Evolutionary conservation across 2,888 invertebrate genomes (phyloP), one percentile per base, ranked within the genome.

Genomic region (Nebria brevicollis): DNA sequence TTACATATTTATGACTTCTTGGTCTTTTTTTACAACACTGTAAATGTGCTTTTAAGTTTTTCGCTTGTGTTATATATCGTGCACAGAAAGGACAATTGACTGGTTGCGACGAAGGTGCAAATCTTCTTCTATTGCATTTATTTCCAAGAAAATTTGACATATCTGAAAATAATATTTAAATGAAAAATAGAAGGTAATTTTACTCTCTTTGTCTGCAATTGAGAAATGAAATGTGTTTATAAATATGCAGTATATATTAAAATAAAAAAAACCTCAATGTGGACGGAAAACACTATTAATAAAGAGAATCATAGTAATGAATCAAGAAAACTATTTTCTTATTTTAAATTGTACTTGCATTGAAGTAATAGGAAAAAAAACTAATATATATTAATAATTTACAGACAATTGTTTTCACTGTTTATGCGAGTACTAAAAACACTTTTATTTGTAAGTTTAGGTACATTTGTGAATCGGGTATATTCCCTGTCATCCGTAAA

Each of bases 31-130:
- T 76, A 43, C 81, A 81, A 77, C 66, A 73, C 66, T 64, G 76
- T 6, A 81, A 26, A 77, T 81, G 81, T 72, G 76, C 66, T 77
- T 81, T 81, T 26, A 81, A 54, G 72, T 81, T 81, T 77, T 73
- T 81, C 4, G 76, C 73, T 73, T 81, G 81, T 25, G 81, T 72
- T 42, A 81, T 77, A n/a, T 73, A 72, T 73, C 77, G 76, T 4
- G 8, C 64, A 72, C 81, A 81, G 64, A 42, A 77, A n/a, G 81
- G 81, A 43, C 81, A 81, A 15, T 72, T 66, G 15, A 70, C 72
- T 25, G 81, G 81, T 20, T 72, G 65, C 15, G 73, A 77, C 11
- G 81, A 81, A 64, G 75, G 75, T 15, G 79, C 79, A 15, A 43
- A 11, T 20, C n/a, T 34, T 70, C 70, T 70, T 70, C 70, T 70